These are phyloP conservation scores for Glaucidium brasilianum DNA, from an alignment of 2,113 vertebrate species.

Conservation along the genomic window DNA sequence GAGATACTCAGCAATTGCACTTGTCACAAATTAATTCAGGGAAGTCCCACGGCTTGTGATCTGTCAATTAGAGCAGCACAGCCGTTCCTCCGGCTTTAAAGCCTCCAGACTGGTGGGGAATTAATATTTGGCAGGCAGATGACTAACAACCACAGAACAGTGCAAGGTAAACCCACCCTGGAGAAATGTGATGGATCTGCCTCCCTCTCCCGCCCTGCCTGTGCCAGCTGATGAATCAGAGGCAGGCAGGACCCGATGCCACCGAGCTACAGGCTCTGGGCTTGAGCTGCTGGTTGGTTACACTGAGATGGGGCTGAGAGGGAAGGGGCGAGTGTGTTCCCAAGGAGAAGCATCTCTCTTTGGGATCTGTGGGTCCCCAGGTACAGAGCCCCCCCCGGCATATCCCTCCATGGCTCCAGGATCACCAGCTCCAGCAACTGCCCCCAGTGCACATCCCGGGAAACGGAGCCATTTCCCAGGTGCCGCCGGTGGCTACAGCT, in stretches of 20 bases:
- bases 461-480: background rate
- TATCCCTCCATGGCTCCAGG: background rate
- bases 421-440: background rate
- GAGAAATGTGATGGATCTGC: background rate
- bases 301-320: fast-evolving
- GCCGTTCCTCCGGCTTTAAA: background rate
- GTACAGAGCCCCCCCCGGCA: background rate
- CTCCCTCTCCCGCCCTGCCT: background rate
- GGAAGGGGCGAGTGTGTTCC: fast-evolving
- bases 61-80: background rate
- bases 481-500: background rate
- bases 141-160: background rate
- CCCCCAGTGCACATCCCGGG: background rate
- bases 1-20: background rate
- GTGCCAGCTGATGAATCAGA: background rate
- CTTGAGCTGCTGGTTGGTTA: background rate
- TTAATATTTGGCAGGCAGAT: background rate
- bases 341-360: background rate
- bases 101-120: background rate
- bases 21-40: slow-evolving; percentile 19
- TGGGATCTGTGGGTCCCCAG: background rate
- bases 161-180: background rate
- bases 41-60: background rate
- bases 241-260: background rate
- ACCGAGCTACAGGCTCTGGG: background rate